These are phyloP conservation scores for Rachycentron canadum DNA, from an alignment of 2,797 vertebrate genomes.

Conservation along the genomic window DNA sequence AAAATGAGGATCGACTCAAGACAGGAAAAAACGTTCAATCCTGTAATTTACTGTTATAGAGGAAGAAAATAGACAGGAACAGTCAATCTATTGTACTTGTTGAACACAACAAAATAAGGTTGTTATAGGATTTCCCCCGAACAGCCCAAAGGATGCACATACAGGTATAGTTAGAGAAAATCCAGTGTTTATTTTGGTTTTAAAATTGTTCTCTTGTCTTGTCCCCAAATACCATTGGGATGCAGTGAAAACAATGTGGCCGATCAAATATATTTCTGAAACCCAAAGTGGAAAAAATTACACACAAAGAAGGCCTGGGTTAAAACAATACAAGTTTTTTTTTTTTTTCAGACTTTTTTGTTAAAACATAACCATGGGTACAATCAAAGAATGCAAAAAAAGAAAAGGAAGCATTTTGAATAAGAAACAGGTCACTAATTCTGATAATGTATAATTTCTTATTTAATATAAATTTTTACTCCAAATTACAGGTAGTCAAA, in stretches of 20 bases:
- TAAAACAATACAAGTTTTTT: conserved; percentile 33
- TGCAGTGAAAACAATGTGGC: conserved; percentile 38
- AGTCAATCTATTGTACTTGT: conserved; percentile 15
- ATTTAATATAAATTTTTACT: neutral
- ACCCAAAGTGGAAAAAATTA: conserved; percentile 12
- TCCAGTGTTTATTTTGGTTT: conserved; percentile 81
- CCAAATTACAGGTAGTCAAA: conserved; percentile 8
- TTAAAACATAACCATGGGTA: conserved; percentile 29
- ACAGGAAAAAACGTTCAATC: neutral
- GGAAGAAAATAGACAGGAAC: conserved; percentile 2
- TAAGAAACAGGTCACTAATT: conserved; percentile 9
- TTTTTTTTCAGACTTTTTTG: conserved; percentile 4
- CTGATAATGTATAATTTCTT: conserved; percentile 6
- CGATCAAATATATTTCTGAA: conserved; percentile 42
- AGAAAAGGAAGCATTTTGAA: conserved; percentile 20
- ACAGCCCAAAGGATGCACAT: conserved; percentile 16
- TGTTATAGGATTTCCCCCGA: conserved; percentile 12
- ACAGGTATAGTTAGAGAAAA: conserved; percentile 54
- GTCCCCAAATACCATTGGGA: conserved; percentile 9
- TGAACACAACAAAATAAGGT: conserved; percentile 1
- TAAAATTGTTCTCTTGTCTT: conserved; percentile 29
- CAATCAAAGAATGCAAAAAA: neutral
- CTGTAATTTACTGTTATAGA: conserved; percentile 35
- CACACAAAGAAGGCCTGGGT: conserved; percentile 25
- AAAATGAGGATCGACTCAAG: neutral